Percentiles rank a stretch among this genome's conserved stretches.
phyloP scores from a whole-genome alignment of 2,797 vertebrate species.

The Clarias fuscus region DNA sequence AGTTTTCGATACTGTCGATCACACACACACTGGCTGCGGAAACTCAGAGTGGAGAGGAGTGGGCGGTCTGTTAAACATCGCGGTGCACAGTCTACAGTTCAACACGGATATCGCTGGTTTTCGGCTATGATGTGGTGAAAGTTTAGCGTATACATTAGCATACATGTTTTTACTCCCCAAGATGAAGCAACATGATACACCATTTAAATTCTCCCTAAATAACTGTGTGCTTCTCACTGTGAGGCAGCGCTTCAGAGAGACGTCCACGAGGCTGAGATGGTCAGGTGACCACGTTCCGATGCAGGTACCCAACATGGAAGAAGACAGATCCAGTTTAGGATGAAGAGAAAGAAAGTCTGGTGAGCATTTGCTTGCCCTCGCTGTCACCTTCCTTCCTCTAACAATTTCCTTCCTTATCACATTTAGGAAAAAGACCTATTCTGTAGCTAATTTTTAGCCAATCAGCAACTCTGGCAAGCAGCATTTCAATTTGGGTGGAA shows the following conservation, averaged over 20 bases:
- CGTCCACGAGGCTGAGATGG: background rate
- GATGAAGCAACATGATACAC: background rate
- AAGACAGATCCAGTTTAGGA: background rate
- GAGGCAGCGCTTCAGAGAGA: background rate
- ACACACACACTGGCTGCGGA: background rate
- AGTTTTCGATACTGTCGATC: background rate
- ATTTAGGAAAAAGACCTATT: background rate
- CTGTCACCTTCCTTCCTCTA: constrained; percentile 36
- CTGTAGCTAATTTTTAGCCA: constrained; percentile 17
- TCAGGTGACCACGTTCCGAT: background rate
- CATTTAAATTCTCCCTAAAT: background rate
- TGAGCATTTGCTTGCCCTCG: constrained; percentile 26
- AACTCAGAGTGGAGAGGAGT: background rate
- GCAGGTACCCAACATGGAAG: background rate
- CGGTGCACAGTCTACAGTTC: background rate
- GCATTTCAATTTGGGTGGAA: background rate
- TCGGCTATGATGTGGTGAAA: background rate
- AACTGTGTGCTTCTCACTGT: background rate
- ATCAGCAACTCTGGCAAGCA: constrained; percentile 30
- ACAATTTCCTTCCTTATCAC: constrained; percentile 22
- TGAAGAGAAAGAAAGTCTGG: constrained; percentile 1
- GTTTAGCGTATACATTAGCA: background rate
- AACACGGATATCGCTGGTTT: background rate
- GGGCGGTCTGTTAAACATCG: background rate
- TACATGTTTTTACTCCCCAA: background rate